phyloP scores from a whole-genome alignment of 2,113 vertebrate genomes.

The Junco hyemalis region DNA sequence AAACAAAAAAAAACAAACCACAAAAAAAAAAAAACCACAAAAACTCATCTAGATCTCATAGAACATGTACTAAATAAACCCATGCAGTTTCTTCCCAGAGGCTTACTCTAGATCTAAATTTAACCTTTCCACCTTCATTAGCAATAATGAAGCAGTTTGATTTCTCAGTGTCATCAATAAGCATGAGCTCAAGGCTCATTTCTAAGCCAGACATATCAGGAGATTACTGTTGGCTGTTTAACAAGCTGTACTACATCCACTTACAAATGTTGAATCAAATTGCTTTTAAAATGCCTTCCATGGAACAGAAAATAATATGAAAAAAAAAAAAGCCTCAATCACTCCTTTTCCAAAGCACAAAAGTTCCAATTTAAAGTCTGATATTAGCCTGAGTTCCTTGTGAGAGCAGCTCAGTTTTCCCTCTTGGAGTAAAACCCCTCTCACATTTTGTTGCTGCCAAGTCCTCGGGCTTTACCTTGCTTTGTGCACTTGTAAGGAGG shows the following conservation, averaged over 20 bases:
- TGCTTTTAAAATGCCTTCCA: not conserved
- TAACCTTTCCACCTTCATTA: slow-evolving; percentile 3
- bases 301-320: not conserved
- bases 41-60: not conserved
- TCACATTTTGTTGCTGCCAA: not conserved
- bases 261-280: not conserved
- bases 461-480: not conserved
- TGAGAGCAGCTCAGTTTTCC: not conserved
- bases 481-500: not conserved
- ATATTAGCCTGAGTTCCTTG: not conserved
- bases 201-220: not conserved
- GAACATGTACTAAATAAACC: not conserved
- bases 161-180: not conserved
- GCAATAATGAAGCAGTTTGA: not conserved
- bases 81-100: not conserved
- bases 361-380: not conserved
- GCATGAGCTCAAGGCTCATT: not conserved
- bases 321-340: not conserved
- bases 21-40: too few species aligned
- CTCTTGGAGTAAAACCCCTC: not conserved
- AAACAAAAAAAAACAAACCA: too few species aligned
- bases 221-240: not conserved
- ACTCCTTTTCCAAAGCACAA: not conserved
- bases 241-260: not conserved
- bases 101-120: not conserved